These are phyloP conservation scores for Columba guinea DNA, from an alignment of 2,797 vertebrate species.

Conservation along the genomic window DNA sequence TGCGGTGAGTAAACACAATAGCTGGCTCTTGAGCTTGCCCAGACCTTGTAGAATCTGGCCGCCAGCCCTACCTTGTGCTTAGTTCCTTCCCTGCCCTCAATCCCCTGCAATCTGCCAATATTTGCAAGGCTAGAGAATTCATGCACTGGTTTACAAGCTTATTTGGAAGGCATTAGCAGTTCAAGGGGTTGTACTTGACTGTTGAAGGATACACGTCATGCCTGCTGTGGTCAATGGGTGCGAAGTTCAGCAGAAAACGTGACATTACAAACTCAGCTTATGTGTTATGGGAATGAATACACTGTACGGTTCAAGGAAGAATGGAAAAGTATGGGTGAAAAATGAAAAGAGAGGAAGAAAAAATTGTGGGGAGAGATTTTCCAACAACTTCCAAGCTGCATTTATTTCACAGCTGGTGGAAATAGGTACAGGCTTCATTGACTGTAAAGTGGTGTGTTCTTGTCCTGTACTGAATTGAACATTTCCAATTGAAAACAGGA, in stretches of 20 bases:
- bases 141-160: not conserved
- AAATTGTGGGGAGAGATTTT: not conserved
- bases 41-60: not conserved
- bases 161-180: not conserved
- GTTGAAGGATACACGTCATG: not conserved
- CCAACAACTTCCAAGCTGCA: not conserved
- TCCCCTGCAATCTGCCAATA: not conserved
- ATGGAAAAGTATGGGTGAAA: not conserved
- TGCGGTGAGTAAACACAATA: not conserved
- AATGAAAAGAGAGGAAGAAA: not conserved
- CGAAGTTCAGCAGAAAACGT: not conserved
- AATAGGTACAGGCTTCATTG: conserved; percentile 5
- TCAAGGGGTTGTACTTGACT: not conserved
- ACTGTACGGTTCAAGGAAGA: not conserved
- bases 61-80: not conserved
- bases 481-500: conserved; percentile 26
- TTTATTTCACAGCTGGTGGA: conserved; percentile 27
- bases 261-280: not conserved
- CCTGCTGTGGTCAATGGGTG: not conserved
- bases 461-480: not conserved
- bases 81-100: not conserved
- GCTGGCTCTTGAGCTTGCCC: not conserved
- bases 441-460: not conserved
- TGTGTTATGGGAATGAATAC: not conserved
- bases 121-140: not conserved